Evolutionary conservation across 2,888 invertebrate species (phyloP), one percentile per base, ranked within the genome.

Genomic region (Drosophila helvetica): DNA sequence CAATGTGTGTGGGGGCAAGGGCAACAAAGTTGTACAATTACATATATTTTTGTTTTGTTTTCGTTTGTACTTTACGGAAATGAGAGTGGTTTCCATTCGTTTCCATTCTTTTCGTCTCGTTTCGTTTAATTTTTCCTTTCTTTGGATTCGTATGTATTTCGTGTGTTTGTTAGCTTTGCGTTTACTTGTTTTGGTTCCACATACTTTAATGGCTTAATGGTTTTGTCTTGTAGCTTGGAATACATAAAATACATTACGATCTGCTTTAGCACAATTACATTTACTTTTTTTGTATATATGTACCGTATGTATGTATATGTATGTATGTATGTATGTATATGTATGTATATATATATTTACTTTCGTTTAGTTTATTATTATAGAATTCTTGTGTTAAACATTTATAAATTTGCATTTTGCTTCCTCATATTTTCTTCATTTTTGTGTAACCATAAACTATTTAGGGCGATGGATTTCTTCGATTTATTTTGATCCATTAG

Each of bases 331-430:
- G 15, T 12, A 53, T 46, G n/a, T n/a, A 25, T 59, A 38, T 57
- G 5, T 46, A 30, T 54, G 18, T 66, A 43, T 66, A 55, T 70
- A n/a, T 54, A 53, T 62, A 58, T 45, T 43, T 60, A 18, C n/a
- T 62, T 63, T 60, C 15, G 8, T 63, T 53, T 48, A 46, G 61
- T 19, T 8, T 65, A 27, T 59, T 71, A 48, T 56, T 67, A 77
- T 70, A 75, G 51, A 75, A 79, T 79, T 77, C 25, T 61, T 64
- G 69, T 58, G 58, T 88, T 77, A 75, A 71, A 78, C 75, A 85
- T 81, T 77, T 71, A 79, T 87, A 78, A 83, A 77, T 78, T 80
- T 80, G 67, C 62, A 51, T 55, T 70, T 60, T 61, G 54, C 58
- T 78, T 61, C 68, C 2, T 27, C 70, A 68, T 17, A 25, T 58